These are phyloP conservation scores for Onychomys arenicola DNA, from an alignment of 2,797 vertebrate species.

Conservation along the genomic window DNA sequence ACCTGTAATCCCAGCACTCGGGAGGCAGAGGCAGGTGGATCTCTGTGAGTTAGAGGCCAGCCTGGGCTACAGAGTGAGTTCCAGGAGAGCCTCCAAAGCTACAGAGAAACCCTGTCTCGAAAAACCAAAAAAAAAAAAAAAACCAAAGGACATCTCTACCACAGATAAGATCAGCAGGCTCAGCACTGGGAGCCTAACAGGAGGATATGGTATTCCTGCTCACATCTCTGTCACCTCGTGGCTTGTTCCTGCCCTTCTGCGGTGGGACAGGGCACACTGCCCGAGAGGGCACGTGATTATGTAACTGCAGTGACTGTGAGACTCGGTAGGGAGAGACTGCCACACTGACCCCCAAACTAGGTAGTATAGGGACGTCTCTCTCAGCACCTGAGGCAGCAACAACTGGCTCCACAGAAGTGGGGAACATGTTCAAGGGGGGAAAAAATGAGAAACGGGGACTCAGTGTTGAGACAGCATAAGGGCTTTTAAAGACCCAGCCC, in stretches of 20 bases:
- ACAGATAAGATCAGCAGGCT: not conserved
- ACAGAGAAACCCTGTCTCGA: too few species aligned
- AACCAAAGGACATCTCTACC: too few species aligned
- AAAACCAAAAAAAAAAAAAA: too few species aligned
- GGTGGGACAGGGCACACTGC: fast-evolving
- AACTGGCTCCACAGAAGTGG: fast-evolving
- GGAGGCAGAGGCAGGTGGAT: too few species aligned
- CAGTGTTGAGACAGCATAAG: not conserved
- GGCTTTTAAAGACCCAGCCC: not conserved
- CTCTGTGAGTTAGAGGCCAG: too few species aligned
- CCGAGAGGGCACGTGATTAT: fast-evolving
- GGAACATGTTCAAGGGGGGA: not conserved
- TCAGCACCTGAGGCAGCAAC: fast-evolving
- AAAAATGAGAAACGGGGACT: not conserved
- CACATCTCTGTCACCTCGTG: not conserved
- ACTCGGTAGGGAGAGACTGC: fast-evolving
- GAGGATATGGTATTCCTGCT: not conserved
- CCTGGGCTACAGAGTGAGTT: too few species aligned
- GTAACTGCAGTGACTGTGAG: not conserved
- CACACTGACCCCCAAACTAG: not conserved
- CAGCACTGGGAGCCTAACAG: fast-evolving
- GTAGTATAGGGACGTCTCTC: fast-evolving
- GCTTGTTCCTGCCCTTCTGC: not conserved
- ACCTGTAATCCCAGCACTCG: too few species aligned
- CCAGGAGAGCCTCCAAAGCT: too few species aligned